These are phyloP conservation scores for Rhea pennata DNA, from an alignment of 2,113 vertebrate species.

Conservation along the genomic window DNA sequence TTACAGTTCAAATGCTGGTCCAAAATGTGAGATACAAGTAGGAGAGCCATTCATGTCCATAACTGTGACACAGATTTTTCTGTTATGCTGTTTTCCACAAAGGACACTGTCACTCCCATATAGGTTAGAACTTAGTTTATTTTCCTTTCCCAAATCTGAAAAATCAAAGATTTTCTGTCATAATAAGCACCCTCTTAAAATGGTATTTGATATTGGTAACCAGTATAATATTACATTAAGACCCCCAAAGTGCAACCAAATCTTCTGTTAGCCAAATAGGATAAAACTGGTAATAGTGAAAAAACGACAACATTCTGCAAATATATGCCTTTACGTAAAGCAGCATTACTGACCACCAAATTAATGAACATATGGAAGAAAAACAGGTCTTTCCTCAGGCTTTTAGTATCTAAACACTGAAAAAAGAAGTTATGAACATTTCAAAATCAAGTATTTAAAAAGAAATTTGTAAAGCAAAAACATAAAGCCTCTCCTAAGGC, in stretches of 20 bases:
- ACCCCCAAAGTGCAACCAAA: background rate
- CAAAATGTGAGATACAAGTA: background rate
- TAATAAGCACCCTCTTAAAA: background rate
- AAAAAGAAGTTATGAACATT: background rate
- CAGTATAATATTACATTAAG: background rate
- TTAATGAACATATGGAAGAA: background rate
- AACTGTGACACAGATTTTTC: background rate
- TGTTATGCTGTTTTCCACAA: background rate
- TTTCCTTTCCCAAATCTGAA: background rate
- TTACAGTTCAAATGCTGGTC: background rate
- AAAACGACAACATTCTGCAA: background rate
- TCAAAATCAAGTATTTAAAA: background rate
- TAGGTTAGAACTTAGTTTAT: background rate
- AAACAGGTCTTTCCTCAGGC: background rate
- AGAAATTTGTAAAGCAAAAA: background rate
- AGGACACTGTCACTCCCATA: background rate
- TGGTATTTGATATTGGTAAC: background rate
- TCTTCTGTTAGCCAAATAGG: background rate
- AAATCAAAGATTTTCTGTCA: background rate
- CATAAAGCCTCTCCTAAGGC: background rate
- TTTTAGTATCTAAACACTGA: background rate
- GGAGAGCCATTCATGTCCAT: background rate
- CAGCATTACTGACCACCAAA: background rate
- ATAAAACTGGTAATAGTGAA: background rate
- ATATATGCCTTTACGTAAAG: background rate